phyloP scores from a whole-genome alignment of 2,113 vertebrate genomes.

The Thamnophis sirtalis region DNA sequence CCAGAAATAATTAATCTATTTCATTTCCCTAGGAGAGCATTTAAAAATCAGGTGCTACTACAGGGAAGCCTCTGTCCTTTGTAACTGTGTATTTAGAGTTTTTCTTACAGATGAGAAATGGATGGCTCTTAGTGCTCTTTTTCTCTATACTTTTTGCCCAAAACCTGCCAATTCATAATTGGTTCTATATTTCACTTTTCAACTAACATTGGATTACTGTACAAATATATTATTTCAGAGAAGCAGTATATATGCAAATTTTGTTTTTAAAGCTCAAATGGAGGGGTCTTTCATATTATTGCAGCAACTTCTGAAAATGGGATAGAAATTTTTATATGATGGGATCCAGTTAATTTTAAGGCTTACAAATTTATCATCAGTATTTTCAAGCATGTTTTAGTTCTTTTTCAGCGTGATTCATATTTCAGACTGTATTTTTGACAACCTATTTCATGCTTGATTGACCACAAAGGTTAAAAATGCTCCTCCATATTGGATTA shows the following conservation, averaged over 20 bases:
- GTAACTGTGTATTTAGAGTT: neutral
- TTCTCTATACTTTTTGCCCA: neutral
- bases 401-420: constrained; percentile 48
- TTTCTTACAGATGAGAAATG: neutral
- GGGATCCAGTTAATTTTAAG: constrained; percentile 42
- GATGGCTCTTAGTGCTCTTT: neutral
- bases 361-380: constrained; percentile 42
- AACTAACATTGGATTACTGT: constrained; percentile 21
- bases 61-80: neutral
- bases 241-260: constrained; percentile 42
- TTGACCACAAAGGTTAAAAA: constrained; percentile 46
- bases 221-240: constrained; percentile 47
- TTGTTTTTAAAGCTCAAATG: constrained; percentile 44
- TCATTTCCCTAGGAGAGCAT: neutral
- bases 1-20: neutral
- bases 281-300: constrained; percentile 39
- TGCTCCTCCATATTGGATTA: constrained; percentile 56
- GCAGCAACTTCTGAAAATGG: constrained; percentile 28
- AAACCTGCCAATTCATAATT: neutral
- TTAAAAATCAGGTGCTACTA: neutral
- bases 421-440: constrained; percentile 68
- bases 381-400: constrained; percentile 46
- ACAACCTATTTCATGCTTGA: constrained; percentile 70
- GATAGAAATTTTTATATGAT: constrained; percentile 33
- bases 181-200: neutral